phyloP scores from a whole-genome alignment of 1,140 invertebrate species.

The Drosophila pseudoobscura region DNA sequence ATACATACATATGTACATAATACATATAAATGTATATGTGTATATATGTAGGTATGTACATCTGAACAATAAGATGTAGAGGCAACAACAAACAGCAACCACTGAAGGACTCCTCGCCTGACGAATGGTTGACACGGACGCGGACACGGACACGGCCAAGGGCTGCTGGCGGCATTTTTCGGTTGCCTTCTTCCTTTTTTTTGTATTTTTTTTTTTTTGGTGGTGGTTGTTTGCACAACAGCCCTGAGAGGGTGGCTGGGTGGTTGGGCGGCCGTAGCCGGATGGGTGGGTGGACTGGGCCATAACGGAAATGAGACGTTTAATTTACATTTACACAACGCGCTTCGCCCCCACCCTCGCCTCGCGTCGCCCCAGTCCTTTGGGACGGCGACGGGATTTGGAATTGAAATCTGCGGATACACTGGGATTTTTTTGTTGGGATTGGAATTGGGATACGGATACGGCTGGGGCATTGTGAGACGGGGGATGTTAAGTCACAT shows the following conservation, averaged over 20 bases:
- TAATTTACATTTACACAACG: constrained; percentile 79
- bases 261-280: not conserved
- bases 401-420: not conserved
- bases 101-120: constrained; percentile 56
- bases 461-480: not conserved
- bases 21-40: not conserved
- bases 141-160: constrained; percentile 18
- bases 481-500: constrained; percentile 12
- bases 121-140: constrained; percentile 74
- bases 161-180: constrained; percentile 9
- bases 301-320: constrained; percentile 79
- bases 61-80: constrained; percentile 57
- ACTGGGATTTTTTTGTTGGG: not conserved
- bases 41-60: constrained; percentile 11
- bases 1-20: constrained; percentile 8
- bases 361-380: not conserved
- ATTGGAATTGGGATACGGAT: constrained; percentile 35
- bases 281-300: constrained; percentile 23
- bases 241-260: too few relatives aligned
- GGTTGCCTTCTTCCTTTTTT: constrained; percentile 1
- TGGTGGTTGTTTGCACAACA: constrained; percentile 50
- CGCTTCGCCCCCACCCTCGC: not conserved
- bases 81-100: constrained; percentile 32
- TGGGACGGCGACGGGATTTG: constrained; percentile 11
- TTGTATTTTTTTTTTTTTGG: constrained; percentile 14